Evolutionary conservation across 2,888 invertebrate species (phyloP).

Genomic region (Lithophane ornitopus): DNA sequence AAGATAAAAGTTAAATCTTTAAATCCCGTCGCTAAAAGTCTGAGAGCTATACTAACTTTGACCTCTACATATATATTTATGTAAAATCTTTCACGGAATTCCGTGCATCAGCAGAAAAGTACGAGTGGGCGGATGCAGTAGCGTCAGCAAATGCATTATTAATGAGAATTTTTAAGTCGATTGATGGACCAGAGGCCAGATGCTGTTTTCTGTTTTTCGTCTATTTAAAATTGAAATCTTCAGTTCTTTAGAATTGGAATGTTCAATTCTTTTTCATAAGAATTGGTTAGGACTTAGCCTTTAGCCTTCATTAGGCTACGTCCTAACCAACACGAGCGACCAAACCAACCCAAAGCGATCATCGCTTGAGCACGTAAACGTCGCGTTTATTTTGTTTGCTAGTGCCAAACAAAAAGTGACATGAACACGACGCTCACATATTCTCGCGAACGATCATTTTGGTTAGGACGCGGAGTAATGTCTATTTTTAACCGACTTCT

Average conservation of each 20-base stretch:
- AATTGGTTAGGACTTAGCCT: too few relatives aligned
- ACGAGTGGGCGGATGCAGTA: constrained; percentile 48
- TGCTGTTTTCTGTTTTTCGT: constrained; percentile 8
- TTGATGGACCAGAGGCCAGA: constrained; percentile 21
- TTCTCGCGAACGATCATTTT: not conserved
- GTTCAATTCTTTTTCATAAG: too few relatives aligned
- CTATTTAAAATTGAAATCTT: constrained; percentile 8
- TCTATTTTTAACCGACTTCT: too few relatives aligned
- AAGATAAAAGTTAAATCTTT: constrained; percentile 27
- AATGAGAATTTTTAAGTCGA: constrained; percentile 42
- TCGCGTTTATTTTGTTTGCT: not conserved
- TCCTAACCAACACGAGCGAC: not conserved
- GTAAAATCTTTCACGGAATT: constrained; percentile 58
- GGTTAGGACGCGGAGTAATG: not conserved
- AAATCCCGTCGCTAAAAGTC: constrained; percentile 11
- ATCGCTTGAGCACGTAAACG: not conserved
- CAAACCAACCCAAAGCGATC: not conserved
- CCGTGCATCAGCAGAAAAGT: constrained; percentile 53
- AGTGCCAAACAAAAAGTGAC: not conserved
- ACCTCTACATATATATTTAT: constrained; percentile 50
- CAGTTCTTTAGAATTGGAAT: too few relatives aligned
- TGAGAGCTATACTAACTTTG: constrained; percentile 13
- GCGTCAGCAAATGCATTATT: constrained; percentile 63
- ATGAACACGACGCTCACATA: not conserved
- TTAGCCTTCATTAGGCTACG: not conserved